These are phyloP conservation scores for Hipposideros larvatus DNA, from an alignment of 2,797 vertebrate species.

Conservation along the genomic window DNA sequence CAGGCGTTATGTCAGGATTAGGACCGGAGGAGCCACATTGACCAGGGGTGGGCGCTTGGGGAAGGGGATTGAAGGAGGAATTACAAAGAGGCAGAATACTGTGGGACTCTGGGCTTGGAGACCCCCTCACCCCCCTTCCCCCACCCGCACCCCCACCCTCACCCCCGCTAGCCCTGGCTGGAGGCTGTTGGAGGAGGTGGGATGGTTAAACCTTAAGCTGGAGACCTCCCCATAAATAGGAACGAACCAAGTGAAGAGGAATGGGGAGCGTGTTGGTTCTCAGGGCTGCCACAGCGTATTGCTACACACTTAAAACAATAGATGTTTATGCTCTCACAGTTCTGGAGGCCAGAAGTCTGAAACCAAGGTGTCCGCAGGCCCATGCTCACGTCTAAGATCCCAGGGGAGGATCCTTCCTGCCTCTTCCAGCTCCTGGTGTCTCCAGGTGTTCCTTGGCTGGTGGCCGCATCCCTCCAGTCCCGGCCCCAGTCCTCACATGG, in stretches of 20 bases:
- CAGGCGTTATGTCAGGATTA: not conserved
- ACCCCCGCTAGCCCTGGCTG: too few relatives aligned
- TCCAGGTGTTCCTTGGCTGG: not conserved
- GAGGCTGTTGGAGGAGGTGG: not conserved
- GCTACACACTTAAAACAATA: not conserved
- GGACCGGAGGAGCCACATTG: not conserved
- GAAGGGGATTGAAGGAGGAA: not conserved
- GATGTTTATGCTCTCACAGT: accelerated
- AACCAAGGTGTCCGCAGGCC: not conserved
- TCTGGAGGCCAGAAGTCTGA: not conserved
- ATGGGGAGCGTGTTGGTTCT: accelerated
- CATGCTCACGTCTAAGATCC: accelerated
- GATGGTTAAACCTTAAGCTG: not conserved
- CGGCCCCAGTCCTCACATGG: not conserved
- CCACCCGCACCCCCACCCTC: too few relatives aligned
- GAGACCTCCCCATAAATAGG: not conserved
- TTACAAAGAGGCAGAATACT: not conserved
- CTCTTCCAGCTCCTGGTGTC: not conserved
- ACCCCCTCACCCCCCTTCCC: not conserved
- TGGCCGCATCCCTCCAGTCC: accelerated
- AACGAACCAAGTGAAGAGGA: too few relatives aligned
- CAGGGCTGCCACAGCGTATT: accelerated
- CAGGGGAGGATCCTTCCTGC: not conserved
- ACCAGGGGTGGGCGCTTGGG: too few relatives aligned
- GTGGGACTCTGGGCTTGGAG: not conserved